Conservation (phyloP, 2,888 invertebrate species). For the Tetheella fluctuosa region DNA sequence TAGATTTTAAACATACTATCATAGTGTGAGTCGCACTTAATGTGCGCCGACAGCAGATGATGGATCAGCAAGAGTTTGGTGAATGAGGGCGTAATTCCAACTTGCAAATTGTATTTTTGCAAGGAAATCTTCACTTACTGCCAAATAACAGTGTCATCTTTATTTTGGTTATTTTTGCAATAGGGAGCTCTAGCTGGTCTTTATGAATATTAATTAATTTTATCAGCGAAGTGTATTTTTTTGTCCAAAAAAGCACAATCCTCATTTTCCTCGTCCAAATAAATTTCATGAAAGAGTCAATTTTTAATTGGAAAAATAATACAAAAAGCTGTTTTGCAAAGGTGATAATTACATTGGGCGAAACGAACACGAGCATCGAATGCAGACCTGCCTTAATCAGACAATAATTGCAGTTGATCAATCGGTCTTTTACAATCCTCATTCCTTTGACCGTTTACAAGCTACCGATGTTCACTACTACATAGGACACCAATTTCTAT, state of each 20-base stretch:
- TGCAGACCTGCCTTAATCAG: neutral
- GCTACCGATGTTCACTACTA: neutral
- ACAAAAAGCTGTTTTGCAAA: neutral
- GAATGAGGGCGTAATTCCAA: neutral
- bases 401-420: conserved; percentile 6
- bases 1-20: conserved; percentile 36
- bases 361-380: neutral
- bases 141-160: neutral
- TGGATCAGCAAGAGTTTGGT: conserved; percentile 3
- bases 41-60: neutral
- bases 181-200: no score
- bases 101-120: neutral
- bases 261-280: neutral
- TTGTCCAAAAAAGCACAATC: neutral
- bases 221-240: neutral
- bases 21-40: conserved; percentile 5
- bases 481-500: neutral
- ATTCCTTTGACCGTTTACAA: conserved; percentile 6
- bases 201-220: no score
- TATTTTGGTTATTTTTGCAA: neutral
- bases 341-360: neutral
- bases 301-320: neutral
- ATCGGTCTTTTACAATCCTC: neutral
- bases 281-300: neutral
- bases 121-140: neutral